Conservation (phyloP, 2,888 invertebrate species). For the Danaus chrysippus region DNA sequence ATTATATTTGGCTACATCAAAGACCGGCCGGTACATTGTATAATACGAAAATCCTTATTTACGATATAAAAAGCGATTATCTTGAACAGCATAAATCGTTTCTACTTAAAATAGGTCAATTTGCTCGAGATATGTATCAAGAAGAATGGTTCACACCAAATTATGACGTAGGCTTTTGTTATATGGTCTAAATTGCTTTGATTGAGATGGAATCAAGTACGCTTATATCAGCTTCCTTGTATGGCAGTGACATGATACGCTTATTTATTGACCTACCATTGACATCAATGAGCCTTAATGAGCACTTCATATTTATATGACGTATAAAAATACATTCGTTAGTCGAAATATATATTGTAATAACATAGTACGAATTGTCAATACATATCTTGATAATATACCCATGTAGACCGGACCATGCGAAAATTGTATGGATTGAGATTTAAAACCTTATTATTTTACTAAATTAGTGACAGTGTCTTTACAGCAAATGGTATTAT, state of each 20-base stretch:
- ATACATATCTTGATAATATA: no score
- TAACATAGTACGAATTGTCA: neutral
- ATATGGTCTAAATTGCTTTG: neutral
- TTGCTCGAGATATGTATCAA: conserved; percentile 2
- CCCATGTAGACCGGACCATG: no score
- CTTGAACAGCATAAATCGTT: conserved; percentile 16
- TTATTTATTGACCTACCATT: conserved; percentile 15
- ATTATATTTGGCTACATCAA: neutral
- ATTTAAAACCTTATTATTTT: no score
- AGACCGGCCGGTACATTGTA: conserved; percentile 5
- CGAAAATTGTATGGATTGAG: no score
- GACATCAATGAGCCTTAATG: conserved; percentile 7
- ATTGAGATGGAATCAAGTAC: neutral
- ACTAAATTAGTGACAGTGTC: no score
- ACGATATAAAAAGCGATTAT: conserved; percentile 10
- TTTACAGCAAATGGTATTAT: no score
- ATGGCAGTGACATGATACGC: conserved; percentile 19
- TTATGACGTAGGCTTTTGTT: neutral
- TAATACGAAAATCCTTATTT: conserved; percentile 16
- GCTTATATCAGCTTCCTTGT: conserved; percentile 9
- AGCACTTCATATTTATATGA: conserved; percentile 6
- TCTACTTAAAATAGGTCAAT: conserved; percentile 10
- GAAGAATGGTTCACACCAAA: neutral
- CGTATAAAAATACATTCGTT: neutral
- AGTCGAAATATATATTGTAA: neutral